phyloP scores from a whole-genome alignment of 1,140 invertebrate genomes.

The Drosophila lowei region DNA sequence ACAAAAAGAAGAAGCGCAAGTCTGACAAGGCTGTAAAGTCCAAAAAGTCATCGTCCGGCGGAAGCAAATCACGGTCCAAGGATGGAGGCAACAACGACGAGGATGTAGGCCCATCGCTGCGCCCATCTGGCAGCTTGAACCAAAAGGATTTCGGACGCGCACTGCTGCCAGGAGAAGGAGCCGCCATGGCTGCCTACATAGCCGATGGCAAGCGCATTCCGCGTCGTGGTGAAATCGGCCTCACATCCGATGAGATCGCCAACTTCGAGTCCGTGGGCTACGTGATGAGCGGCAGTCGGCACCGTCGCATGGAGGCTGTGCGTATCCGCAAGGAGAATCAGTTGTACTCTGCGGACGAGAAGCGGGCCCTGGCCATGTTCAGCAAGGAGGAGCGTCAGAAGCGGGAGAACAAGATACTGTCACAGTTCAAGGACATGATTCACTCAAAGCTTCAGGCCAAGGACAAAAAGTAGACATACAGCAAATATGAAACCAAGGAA shows the following conservation, averaged over 20 bases:
- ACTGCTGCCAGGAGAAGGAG: slow-evolving; percentile 96
- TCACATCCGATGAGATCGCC: slow-evolving; percentile 97
- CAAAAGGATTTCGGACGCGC: slow-evolving; percentile 94
- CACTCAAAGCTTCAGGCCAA: slow-evolving; percentile 86
- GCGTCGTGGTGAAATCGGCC: slow-evolving; percentile 98
- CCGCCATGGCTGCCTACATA: slow-evolving; percentile 99
- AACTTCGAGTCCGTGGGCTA: slow-evolving; percentile 97
- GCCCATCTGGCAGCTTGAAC: slow-evolving; percentile 88
- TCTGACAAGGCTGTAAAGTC: slow-evolving; percentile 60
- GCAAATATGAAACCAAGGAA: not conserved
- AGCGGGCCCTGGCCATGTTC: slow-evolving; percentile 98
- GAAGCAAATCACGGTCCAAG: slow-evolving; percentile 51
- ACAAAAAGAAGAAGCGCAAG: slow-evolving; percentile 85
- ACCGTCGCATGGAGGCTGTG: slow-evolving; percentile 99
- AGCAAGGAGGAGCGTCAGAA: slow-evolving; percentile 98
- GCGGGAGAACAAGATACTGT: slow-evolving; percentile 96
- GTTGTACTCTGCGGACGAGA: slow-evolving; percentile 99
- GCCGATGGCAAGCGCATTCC: slow-evolving; percentile 99
- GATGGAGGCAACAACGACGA: slow-evolving; percentile 85
- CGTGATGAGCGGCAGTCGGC: slow-evolving; percentile 99
- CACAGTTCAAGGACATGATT: slow-evolving; percentile 97
- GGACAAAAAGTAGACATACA: slow-evolving; percentile 72
- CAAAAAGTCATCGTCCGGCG: slow-evolving; percentile 35
- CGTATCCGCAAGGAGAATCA: slow-evolving; percentile 99
- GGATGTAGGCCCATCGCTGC: slow-evolving; percentile 89